A percentile compares a stretch with the other conserved stretches of the same genome.
phyloP scores from a whole-genome alignment of 2,797 vertebrate genomes.

The Falco naumanni region DNA sequence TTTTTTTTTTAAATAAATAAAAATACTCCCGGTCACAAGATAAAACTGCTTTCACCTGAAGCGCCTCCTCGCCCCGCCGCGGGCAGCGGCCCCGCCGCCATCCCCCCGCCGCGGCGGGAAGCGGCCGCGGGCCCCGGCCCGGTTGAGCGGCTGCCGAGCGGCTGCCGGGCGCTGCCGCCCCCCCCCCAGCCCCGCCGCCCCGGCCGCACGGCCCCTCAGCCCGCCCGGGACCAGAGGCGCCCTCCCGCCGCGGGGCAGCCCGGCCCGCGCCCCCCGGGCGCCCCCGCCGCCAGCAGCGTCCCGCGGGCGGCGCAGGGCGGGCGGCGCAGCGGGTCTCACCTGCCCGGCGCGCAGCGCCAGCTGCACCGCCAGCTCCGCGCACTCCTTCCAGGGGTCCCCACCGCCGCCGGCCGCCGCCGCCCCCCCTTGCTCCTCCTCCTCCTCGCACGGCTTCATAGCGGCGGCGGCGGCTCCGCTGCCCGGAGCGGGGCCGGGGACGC shows the following conservation, averaged over 20 bases:
- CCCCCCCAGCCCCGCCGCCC: neutral
- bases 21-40: no score
- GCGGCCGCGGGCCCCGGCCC: neutral
- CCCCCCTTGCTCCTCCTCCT: neutral
- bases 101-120: neutral
- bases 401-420: neutral
- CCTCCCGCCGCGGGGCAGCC: neutral
- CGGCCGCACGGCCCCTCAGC: neutral
- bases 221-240: neutral
- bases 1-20: neutral
- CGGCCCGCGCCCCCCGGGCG: neutral
- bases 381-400: constrained; percentile 79
- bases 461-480: neutral
- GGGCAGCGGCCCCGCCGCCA: neutral
- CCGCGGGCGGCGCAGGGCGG: neutral
- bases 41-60: no score
- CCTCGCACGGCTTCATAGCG: constrained; percentile 70
- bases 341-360: constrained; percentile 82
- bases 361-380: constrained; percentile 80
- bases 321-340: constrained; percentile 73
- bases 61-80: no score
- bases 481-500: neutral
- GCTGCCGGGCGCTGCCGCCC: neutral
- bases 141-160: neutral
- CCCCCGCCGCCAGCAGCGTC: no score